Conservation (phyloP, 2,888 invertebrate species). For the Acanthopleura granulata region DNA sequence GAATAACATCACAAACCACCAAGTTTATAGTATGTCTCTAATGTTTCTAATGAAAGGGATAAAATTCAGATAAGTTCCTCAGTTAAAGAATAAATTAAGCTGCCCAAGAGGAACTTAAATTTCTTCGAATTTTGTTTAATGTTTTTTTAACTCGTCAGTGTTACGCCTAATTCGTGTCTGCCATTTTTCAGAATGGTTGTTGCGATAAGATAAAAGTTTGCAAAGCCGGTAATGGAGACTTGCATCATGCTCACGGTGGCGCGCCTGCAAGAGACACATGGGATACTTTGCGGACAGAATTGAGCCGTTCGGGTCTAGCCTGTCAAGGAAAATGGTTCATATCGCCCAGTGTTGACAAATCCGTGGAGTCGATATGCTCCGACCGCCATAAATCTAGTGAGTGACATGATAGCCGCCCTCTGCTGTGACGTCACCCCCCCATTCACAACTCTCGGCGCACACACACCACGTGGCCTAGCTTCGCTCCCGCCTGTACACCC, state of each 20-base stretch:
- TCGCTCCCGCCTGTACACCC: too few relatives aligned
- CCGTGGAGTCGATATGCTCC: neutral
- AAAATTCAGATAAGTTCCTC: neutral
- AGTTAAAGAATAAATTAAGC: neutral
- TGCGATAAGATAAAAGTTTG: slow-evolving; percentile 9
- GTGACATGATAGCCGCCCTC: neutral
- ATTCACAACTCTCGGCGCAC: neutral
- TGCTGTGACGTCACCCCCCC: neutral
- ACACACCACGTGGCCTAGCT: too few relatives aligned
- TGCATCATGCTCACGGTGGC: neutral
- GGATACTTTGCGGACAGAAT: neutral
- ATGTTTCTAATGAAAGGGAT: too few relatives aligned
- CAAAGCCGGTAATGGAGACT: neutral
- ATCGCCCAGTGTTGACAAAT: slow-evolving; percentile 13
- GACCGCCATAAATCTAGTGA: slow-evolving; percentile 10
- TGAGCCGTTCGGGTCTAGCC: neutral
- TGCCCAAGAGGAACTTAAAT: too few relatives aligned
- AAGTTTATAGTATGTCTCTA: too few relatives aligned
- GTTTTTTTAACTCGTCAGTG: neutral
- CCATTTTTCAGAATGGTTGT: neutral
- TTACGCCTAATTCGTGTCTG: slow-evolving; percentile 6
- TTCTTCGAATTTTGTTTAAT: neutral
- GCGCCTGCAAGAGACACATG: neutral
- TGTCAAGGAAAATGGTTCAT: neutral
- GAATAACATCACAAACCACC: too few relatives aligned